Evolutionary conservation across 2,113 vertebrate species (phyloP).

Genomic region (Columba livia): DNA sequence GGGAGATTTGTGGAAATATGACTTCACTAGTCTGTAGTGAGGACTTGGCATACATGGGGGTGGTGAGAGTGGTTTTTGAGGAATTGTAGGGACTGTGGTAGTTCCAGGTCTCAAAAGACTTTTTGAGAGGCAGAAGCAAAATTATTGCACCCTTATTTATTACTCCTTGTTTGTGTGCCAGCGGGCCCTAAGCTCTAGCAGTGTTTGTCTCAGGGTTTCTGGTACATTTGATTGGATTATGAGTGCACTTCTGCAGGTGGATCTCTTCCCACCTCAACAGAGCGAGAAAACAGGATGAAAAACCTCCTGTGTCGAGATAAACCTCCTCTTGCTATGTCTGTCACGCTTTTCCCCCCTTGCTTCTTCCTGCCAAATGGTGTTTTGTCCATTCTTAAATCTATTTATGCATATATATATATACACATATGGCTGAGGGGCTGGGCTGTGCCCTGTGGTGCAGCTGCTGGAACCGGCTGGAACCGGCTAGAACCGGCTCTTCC

Average conservation of each 20-base stretch:
- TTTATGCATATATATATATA: accelerated
- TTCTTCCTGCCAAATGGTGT: accelerated
- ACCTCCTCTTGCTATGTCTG: accelerated
- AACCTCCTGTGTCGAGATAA: accelerated
- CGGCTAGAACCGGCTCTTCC: accelerated
- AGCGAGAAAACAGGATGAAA: neutral
- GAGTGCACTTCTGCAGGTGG: neutral
- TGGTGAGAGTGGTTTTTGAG: neutral
- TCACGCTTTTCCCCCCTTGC: accelerated
- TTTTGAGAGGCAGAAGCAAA: neutral
- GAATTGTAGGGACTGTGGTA: neutral
- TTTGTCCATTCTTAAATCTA: neutral
- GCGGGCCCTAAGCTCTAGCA: neutral
- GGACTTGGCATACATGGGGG: accelerated
- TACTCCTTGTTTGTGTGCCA: neutral
- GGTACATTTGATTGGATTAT: accelerated
- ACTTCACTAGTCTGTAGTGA: neutral
- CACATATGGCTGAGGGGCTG: accelerated
- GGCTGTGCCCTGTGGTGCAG: neutral
- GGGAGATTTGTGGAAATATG: neutral
- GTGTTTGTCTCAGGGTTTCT: neutral
- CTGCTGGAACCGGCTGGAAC: neutral
- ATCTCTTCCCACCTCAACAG: neutral
- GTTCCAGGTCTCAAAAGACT: neutral
- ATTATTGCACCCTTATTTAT: neutral